A percentile compares a stretch with the other conserved stretches of the same genome.
Evolutionary conservation across 2,797 vertebrate species (phyloP).

Genomic region (Danio aesculapii): DNA sequence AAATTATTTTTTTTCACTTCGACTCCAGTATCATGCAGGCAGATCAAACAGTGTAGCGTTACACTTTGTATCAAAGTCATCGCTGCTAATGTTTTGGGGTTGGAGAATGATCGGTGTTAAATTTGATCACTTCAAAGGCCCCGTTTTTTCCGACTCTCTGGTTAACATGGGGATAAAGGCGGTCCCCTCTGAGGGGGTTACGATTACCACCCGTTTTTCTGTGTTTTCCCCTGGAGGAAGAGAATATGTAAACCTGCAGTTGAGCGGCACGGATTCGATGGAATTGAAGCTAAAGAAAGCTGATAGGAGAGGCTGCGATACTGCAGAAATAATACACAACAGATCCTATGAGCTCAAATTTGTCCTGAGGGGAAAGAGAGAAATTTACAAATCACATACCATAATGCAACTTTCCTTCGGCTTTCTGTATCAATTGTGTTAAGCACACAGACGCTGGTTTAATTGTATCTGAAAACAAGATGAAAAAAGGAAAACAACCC

Average conservation of each 20-base stretch:
- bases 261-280: constrained; percentile 67
- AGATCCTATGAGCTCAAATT: constrained; percentile 89
- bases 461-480: constrained; percentile 82
- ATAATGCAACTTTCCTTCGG: constrained; percentile 83
- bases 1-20: constrained; percentile 70
- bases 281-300: constrained; percentile 78
- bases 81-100: constrained; percentile 78
- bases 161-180: constrained; percentile 71
- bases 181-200: constrained; percentile 77
- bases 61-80: constrained; percentile 79
- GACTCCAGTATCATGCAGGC: constrained; percentile 72
- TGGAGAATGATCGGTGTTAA: constrained; percentile 82
- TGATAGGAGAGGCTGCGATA: constrained; percentile 75
- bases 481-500: constrained; percentile 73
- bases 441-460: constrained; percentile 79
- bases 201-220: constrained; percentile 73
- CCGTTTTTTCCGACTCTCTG: constrained; percentile 56
- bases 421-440: constrained; percentile 82
- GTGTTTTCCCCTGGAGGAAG: constrained; percentile 72
- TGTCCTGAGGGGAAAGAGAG: constrained; percentile 78
- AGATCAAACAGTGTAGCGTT: constrained; percentile 79
- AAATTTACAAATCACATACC: constrained; percentile 86
- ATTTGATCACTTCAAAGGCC: constrained; percentile 78
- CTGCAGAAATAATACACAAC: constrained; percentile 85
- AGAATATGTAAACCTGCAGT: constrained; percentile 77